Conservation (phyloP, 2,113 vertebrate genomes). For the Lanius collurio region DNA sequence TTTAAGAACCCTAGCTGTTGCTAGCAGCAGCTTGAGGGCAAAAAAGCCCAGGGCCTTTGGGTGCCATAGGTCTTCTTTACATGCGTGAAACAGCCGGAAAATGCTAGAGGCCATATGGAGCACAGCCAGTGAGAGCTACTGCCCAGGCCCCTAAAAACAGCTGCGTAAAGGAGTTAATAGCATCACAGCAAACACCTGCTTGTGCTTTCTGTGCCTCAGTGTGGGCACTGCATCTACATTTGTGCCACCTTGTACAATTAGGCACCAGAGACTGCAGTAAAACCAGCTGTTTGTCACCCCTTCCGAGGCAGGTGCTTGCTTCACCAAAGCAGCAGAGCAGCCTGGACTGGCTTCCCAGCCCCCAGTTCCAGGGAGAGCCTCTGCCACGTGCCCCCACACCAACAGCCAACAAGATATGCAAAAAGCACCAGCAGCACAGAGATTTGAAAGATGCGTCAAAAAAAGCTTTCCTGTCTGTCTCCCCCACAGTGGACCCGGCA, state of each 20-base stretch:
- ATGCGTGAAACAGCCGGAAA: background rate
- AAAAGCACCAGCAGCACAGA: background rate
- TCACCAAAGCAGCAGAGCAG: background rate
- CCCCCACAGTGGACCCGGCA: background rate
- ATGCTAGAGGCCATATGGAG: background rate
- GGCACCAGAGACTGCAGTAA: background rate
- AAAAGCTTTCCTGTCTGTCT: background rate
- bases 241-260: background rate
- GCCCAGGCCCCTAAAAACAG: background rate
- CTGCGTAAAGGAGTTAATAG: background rate
- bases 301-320: rapidly evolving
- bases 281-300: background rate
- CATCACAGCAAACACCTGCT: background rate
- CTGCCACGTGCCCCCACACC: background rate
- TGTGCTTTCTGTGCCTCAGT: background rate
- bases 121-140: background rate
- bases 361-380: background rate
- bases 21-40: background rate
- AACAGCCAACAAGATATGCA: background rate
- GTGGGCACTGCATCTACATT: background rate
- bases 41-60: background rate
- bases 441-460: constrained; percentile 1
- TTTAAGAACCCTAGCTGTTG: background rate
- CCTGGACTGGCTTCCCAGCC: background rate
- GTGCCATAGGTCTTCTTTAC: background rate